phyloP scores from a whole-genome alignment of 1,140 invertebrate species.

The Cylas formicarius region DNA sequence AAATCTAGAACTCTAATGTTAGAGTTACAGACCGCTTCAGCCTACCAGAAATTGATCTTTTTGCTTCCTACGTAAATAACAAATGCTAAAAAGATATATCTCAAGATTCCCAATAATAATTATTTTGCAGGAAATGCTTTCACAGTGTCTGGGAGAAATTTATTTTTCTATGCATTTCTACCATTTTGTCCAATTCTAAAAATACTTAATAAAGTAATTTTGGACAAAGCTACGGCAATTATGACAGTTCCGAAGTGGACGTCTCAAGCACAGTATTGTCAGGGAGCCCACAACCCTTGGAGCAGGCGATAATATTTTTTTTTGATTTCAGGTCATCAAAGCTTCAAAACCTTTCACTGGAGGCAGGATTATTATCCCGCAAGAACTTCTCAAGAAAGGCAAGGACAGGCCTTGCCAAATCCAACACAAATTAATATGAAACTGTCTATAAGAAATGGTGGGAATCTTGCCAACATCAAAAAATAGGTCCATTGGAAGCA shows the following conservation, averaged over 20 bases:
- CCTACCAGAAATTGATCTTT: constrained; percentile 29
- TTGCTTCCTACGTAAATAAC: constrained; percentile 27
- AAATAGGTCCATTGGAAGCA: too few species aligned
- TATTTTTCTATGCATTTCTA: constrained; percentile 33
- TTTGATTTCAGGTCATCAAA: constrained; percentile 5
- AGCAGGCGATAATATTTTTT: constrained; percentile 15
- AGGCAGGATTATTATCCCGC: constrained; percentile 7
- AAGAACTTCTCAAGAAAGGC: too few species aligned
- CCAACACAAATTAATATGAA: too few species aligned
- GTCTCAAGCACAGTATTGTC: constrained; percentile 21
- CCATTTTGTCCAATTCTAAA: constrained; percentile 31
- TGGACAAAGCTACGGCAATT: constrained; percentile 27
- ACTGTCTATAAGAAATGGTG: too few species aligned
- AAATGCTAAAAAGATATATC: constrained; percentile 30
- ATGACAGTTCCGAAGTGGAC: constrained; percentile 31
- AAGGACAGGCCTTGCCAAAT: too few species aligned
- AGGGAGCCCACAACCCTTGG: constrained; percentile 11
- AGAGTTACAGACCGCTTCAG: constrained; percentile 18
- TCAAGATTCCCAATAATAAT: constrained; percentile 20
- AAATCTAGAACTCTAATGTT: too few species aligned
- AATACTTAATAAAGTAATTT: constrained; percentile 27
- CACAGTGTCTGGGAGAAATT: constrained; percentile 25
- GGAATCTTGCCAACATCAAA: too few species aligned
- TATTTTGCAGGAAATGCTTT: constrained; percentile 27
- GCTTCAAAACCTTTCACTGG: constrained; percentile 6